Base-by-base conservation (phyloP, 2,888 invertebrate genomes). In the Carpatolechia fugitivella region DNA sequence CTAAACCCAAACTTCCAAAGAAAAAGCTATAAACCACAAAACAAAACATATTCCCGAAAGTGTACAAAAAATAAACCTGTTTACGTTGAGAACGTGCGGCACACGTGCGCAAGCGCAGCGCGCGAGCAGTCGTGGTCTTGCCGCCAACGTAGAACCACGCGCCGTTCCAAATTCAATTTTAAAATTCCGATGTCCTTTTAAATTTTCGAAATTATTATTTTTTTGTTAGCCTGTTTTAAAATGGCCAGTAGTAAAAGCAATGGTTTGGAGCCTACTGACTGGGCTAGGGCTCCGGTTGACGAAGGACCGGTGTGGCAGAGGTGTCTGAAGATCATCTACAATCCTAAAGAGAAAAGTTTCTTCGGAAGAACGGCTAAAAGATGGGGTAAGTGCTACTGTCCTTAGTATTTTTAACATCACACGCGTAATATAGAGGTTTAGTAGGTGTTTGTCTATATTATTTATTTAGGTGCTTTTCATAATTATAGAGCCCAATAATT, bases 281-380 rank as follows among this genome's bases (percentile, higher is more conserved):
- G 89, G 89, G 78, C 81, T 0, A 64, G 89, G 14, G 80, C 78
- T 0, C 89, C 89, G 0, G 84, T 85, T 0, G 59, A 74, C 0
- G n/a, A 24, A 7, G 76, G 78, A 0, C 72, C 82, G 0, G 60
- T 74, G 1, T 74, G 79, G 64, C 63, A 69, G 41, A 75, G 80
- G 46, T 56, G 80, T 0, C 69, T 72, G 7, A 79, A 72, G 50
- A 72, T 76, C 0, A 71, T 88, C 36, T 89, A 89, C 61, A 78
- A 89, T 58, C 79, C 78, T 5, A 79, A 82, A 0, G 88, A 89
- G 13, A 79, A 80, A 5, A 87, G 85, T 66, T 78, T 86, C 58
- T 69, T 88, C 20, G 89, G 89, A 29, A 67, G 89, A 16, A 89
- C 89, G 38, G 77, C 86, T 30, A 85, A 85, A 56, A 64, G 86